Percentiles rank a stretch among this genome's conserved stretches.
These are phyloP conservation scores for Glossophaga mutica DNA, from an alignment of 2,797 vertebrate species.

Conservation along the genomic window DNA sequence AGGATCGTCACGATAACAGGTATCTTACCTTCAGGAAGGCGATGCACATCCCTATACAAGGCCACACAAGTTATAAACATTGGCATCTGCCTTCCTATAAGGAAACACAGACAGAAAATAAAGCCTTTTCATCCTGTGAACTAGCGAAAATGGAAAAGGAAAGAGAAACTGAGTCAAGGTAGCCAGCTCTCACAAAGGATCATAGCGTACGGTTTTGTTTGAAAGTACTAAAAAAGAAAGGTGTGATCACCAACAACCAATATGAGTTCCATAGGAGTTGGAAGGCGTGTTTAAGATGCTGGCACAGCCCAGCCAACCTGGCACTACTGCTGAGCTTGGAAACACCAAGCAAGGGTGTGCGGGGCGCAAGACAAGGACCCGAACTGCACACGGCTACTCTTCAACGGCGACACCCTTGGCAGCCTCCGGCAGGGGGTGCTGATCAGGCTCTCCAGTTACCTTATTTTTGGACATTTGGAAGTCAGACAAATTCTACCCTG, in stretches of 20 bases:
- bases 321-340: neutral
- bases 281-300: neutral
- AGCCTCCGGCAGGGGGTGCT: neutral
- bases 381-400: neutral
- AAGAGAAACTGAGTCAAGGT: neutral
- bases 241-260: neutral
- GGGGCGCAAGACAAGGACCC: neutral
- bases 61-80: neutral
- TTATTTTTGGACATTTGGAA: neutral
- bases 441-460: neutral
- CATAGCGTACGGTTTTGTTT: neutral
- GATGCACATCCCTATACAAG: neutral
- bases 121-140: neutral
- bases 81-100: neutral
- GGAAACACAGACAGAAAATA: conserved; percentile 12
- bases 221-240: conserved; percentile 8
- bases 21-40: neutral
- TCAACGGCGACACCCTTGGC: neutral
- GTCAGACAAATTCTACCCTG: neutral
- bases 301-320: neutral
- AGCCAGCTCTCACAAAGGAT: neutral
- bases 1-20: neutral
- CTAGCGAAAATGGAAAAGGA: neutral
- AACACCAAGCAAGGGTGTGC: neutral
- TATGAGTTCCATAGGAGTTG: neutral